phyloP scores from a whole-genome alignment of 2,113 vertebrate species.

The Halichoeres trimaculatus region DNA sequence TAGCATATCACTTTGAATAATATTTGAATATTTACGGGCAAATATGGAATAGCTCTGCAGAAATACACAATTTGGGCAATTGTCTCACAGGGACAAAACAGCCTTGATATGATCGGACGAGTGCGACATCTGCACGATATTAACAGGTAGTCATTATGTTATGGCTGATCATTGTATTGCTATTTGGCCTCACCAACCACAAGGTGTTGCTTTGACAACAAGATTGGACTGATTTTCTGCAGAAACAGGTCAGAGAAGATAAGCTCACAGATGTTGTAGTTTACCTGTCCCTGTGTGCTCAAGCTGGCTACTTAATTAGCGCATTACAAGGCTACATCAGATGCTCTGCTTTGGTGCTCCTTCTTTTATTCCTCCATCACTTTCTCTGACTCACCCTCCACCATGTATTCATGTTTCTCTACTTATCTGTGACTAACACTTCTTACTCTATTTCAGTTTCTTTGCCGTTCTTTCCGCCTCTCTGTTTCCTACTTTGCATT shows the following conservation, averaged over 20 bases:
- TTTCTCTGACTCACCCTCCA: conserved; percentile 14
- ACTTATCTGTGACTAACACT: conserved; percentile 11
- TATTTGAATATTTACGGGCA: no score
- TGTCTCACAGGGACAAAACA: no score
- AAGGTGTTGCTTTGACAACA: conserved; percentile 1
- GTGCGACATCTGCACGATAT: no score
- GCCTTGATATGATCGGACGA: no score
- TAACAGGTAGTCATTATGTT: no score
- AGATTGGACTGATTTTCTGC: not conserved
- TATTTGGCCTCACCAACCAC: no score
- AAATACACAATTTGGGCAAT: no score
- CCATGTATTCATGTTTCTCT: conserved; percentile 5
- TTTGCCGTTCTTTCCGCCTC: not conserved
- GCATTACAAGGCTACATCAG: conserved; percentile 2
- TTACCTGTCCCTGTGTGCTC: conserved; percentile 1
- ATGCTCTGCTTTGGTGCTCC: not conserved
- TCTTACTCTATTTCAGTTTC: conserved; percentile 10
- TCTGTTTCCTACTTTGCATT: conserved; percentile 43
- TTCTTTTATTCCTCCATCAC: not conserved
- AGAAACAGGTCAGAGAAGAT: not conserved
- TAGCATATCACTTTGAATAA: no score
- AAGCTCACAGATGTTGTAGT: not conserved
- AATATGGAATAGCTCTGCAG: no score
- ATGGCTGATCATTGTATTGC: no score
- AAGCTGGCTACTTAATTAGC: conserved; percentile 3